phyloP scores from a whole-genome alignment of 2,797 vertebrate species.

The Malurus leucopterus region DNA sequence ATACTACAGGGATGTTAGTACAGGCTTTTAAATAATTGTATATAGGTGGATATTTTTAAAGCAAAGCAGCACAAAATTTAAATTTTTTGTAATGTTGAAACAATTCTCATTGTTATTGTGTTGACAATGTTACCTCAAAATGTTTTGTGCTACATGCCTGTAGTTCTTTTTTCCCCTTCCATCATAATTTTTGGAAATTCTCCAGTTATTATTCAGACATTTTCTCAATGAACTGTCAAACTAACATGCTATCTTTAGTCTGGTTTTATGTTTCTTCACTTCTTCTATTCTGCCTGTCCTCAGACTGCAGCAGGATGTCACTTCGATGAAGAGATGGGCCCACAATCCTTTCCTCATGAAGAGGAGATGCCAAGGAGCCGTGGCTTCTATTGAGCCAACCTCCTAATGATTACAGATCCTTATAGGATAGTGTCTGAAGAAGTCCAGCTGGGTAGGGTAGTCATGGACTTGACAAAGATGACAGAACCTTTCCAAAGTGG shows the following conservation, averaged over 20 bases:
- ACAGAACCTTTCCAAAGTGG: background rate
- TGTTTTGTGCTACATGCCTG: background rate
- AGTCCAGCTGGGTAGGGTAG: background rate
- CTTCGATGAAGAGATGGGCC: background rate
- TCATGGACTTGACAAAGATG: background rate
- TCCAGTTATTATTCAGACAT: background rate
- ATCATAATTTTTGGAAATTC: background rate
- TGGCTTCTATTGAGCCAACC: background rate
- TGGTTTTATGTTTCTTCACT: background rate
- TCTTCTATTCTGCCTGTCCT: background rate
- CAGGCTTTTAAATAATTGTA: conserved; percentile 50
- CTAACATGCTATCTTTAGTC: background rate
- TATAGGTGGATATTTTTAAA: conserved; percentile 36
- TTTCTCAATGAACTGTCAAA: conserved; percentile 4
- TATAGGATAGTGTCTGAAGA: conserved; percentile 15
- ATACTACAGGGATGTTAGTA: conserved; percentile 32
- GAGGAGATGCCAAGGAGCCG: background rate
- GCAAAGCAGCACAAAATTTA: background rate
- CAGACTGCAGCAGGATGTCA: background rate
- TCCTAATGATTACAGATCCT: conserved; percentile 9
- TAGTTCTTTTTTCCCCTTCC: background rate
- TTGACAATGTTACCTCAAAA: conserved; percentile 8
- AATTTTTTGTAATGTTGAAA: background rate
- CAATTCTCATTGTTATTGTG: background rate
- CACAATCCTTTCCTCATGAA: background rate